phyloP scores from a whole-genome alignment of 2,888 invertebrate genomes.

The Cabera pusaria region DNA sequence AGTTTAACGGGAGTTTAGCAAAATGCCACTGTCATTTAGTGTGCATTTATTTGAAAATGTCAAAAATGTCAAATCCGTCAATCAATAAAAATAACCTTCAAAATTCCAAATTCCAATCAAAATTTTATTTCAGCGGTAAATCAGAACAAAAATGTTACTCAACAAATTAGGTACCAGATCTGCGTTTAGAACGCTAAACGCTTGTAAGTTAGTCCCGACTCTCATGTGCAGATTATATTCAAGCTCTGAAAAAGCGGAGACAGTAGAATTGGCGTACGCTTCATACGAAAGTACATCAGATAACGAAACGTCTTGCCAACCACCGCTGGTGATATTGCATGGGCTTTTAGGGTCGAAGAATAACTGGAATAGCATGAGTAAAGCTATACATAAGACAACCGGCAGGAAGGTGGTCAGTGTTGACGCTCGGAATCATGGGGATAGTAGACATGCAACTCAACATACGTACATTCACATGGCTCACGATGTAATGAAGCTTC shows the following conservation, averaged over 20 bases:
- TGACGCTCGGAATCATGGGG: conserved; percentile 98
- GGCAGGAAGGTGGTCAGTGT: conserved; percentile 90
- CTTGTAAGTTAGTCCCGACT: conserved; percentile 38
- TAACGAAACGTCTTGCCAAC: conserved; percentile 45
- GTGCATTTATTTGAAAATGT: too few species aligned
- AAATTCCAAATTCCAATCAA: conserved; percentile 19
- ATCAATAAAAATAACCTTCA: conserved; percentile 25
- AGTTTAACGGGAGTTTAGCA: too few species aligned
- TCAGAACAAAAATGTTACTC: conserved; percentile 52
- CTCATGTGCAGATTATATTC: conserved; percentile 40
- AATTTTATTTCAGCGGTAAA: conserved; percentile 9
- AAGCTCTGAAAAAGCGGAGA: conserved; percentile 59
- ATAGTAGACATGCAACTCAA: conserved; percentile 90
- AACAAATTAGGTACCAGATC: conserved; percentile 43
- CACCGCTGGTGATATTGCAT: conserved; percentile 93
- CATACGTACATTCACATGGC: conserved; percentile 92
- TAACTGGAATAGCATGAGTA: conserved; percentile 96
- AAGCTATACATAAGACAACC: conserved; percentile 87
- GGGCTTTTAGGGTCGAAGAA: conserved; percentile 96
- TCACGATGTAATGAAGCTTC: conserved; percentile 80
- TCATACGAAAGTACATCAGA: conserved; percentile 84
- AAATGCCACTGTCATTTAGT: too few species aligned
- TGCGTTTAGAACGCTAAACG: conserved; percentile 34
- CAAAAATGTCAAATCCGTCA: too few species aligned
- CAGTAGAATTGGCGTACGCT: conserved; percentile 87